Evolutionary conservation across 2,113 vertebrate species (phyloP).

Genomic region (Dolichallabes microphthalmus): DNA sequence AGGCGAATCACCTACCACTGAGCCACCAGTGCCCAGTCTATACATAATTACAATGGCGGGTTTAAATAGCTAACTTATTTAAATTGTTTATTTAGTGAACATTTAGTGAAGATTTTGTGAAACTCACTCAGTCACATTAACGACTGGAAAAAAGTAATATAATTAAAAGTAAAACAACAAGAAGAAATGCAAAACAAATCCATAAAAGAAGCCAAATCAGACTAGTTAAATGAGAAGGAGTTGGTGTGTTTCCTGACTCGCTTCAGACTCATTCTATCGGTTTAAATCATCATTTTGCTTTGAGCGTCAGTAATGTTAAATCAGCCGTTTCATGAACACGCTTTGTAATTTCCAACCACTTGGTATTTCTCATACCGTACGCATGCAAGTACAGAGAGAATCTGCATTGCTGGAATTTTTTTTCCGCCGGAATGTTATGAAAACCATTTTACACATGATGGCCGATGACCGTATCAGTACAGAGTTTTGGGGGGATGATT

Average conservation of each 20-base stretch:
- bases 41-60: too few species aligned
- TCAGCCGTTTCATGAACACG: neutral
- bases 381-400: neutral
- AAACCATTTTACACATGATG: neutral
- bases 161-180: too few species aligned
- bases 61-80: too few species aligned
- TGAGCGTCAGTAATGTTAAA: neutral
- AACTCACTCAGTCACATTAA: neutral
- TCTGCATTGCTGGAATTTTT: neutral
- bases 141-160: neutral
- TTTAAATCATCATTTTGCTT: too few species aligned
- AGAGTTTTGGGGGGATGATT: neutral
- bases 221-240: neutral
- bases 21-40: too few species aligned
- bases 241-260: neutral
- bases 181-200: neutral
- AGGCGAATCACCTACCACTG: too few species aligned
- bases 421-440: neutral
- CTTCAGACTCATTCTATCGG: neutral
- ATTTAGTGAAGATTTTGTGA: neutral
- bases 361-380: neutral
- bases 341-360: neutral
- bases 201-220: neutral
- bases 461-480: too few species aligned
- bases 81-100: too few species aligned